A percentile compares a stretch with the other conserved stretches of the same genome.
Conservation (phyloP, 2,113 vertebrate species). For the Corythornis madagascariensis region DNA sequence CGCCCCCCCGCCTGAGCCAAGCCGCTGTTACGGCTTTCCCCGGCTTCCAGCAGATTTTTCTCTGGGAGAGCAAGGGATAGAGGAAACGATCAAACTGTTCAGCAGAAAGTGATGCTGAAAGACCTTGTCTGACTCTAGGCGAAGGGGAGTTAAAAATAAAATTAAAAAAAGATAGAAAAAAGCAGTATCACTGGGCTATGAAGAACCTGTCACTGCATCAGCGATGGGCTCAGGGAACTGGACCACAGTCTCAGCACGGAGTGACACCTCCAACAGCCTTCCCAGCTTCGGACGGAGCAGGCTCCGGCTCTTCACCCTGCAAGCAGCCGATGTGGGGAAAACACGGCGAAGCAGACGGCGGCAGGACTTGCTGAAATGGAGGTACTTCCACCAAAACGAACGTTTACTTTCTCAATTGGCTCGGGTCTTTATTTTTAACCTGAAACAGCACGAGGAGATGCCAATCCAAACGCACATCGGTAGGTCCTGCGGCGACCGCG, state of each 20-base stretch:
- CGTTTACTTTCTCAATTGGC: neutral
- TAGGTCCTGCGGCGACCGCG: accelerated
- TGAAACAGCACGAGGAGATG: neutral
- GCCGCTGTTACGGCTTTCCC: too few relatives aligned
- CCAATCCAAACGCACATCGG: neutral
- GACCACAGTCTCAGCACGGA: neutral
- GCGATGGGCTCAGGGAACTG: neutral
- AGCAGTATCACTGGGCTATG: neutral
- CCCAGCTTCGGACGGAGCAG: neutral
- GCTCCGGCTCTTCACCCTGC: neutral
- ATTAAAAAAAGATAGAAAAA: neutral
- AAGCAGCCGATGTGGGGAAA: neutral
- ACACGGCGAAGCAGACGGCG: accelerated
- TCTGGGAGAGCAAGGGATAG: neutral
- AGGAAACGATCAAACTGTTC: neutral
- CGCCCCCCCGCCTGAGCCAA: too few relatives aligned
- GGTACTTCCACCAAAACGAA: neutral
- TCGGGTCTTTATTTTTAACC: neutral
- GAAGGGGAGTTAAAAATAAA: accelerated
- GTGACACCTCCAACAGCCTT: neutral
- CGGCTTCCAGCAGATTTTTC: neutral
- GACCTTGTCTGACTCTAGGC: neutral
- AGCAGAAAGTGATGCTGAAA: neutral
- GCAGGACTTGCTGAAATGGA: neutral
- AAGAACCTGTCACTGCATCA: neutral